These are phyloP conservation scores for Reticulitermes lucifugus DNA, from an alignment of 2,888 invertebrate genomes.

Conservation along the genomic window DNA sequence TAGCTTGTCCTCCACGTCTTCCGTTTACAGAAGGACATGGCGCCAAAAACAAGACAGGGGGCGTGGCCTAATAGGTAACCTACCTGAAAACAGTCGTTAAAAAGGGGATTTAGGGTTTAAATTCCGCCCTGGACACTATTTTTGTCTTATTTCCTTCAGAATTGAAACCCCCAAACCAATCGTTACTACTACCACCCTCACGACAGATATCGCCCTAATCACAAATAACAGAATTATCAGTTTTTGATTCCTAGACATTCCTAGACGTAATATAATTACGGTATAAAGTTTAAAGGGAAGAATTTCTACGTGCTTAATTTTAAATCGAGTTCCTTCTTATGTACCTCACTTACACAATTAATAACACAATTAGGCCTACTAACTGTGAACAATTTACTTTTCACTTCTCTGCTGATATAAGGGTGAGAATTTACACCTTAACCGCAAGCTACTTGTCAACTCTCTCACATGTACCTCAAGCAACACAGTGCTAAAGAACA, in stretches of 20 bases:
- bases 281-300: too few species aligned
- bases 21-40: neutral
- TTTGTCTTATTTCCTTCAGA: too few species aligned
- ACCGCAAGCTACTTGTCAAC: constrained; percentile 15
- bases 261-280: too few species aligned
- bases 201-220: too few species aligned
- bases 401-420: neutral
- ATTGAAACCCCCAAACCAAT: too few species aligned
- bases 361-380: neutral
- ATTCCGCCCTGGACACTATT: too few species aligned
- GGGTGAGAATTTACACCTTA: constrained; percentile 37
- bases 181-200: too few species aligned
- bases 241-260: too few species aligned
- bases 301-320: neutral
- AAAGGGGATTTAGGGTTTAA: neutral
- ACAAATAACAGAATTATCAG: too few species aligned
- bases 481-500: neutral
- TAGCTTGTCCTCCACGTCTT: neutral
- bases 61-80: neutral
- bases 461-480: neutral
- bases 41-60: neutral
- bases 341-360: neutral
- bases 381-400: constrained; percentile 21
- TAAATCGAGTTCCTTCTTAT: neutral
- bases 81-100: neutral